Percentiles rank a stretch among this genome's conserved stretches.
Conservation (phyloP, 2,797 vertebrate genomes). For the Tauraco hartlaubi region DNA sequence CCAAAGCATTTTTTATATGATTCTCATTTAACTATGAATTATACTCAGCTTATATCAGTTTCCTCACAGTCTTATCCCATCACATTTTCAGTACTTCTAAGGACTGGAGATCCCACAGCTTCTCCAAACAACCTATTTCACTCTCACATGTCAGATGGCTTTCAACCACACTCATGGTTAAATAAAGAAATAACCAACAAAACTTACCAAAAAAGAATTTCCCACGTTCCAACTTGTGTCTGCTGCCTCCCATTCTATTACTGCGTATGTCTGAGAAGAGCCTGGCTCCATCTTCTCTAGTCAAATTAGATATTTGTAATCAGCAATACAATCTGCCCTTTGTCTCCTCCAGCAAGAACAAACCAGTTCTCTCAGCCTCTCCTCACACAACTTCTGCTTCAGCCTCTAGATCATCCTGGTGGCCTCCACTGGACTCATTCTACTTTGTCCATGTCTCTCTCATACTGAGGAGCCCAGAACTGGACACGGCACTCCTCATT, state of each 20-base stretch:
- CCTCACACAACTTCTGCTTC: background rate
- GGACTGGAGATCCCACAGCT: background rate
- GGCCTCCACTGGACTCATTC: background rate
- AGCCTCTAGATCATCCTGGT: background rate
- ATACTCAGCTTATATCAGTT: background rate
- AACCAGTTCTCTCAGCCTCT: background rate
- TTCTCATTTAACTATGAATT: background rate
- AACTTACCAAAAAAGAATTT: fast-evolving
- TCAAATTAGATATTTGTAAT: background rate
- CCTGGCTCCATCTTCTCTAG: background rate
- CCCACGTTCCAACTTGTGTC: background rate
- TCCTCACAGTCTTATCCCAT: background rate
- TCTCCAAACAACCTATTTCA: background rate
- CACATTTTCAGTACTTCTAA: background rate
- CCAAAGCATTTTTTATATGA: background rate
- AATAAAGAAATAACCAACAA: background rate
- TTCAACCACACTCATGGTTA: background rate
- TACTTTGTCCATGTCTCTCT: background rate
- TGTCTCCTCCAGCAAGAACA: background rate
- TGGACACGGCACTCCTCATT: fast-evolving
- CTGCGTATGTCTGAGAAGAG: background rate
- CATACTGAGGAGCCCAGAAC: background rate
- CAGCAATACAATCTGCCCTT: background rate
- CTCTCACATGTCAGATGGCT: fast-evolving
- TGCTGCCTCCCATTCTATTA: background rate